Conservation (phyloP, 2,113 vertebrate genomes). For the Lethenteron camtschaticum region DNA sequence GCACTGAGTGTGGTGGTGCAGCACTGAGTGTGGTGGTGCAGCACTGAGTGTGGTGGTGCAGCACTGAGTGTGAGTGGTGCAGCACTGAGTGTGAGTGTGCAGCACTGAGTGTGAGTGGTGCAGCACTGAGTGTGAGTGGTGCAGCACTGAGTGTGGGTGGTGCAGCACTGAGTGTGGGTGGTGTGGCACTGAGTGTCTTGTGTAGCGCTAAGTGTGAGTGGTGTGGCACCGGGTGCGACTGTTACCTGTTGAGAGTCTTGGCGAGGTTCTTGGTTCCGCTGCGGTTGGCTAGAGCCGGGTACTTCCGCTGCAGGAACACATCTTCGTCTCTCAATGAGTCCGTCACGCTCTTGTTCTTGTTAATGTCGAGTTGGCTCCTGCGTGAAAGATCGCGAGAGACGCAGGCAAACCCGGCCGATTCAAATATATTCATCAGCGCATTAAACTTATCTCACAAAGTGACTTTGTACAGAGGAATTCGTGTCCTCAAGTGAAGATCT, state of each 20-base stretch:
- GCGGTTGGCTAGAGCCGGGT: slow-evolving; percentile 32
- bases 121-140: too few species aligned
- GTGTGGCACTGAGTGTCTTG: not conserved
- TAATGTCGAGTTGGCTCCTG: slow-evolving; percentile 43
- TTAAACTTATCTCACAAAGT: too few species aligned
- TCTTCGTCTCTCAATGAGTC: slow-evolving; percentile 29
- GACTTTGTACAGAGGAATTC: too few species aligned
- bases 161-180: not conserved
- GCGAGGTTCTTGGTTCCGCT: slow-evolving; percentile 30
- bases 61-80: not conserved
- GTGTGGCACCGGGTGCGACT: not conserved
- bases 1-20: too few species aligned
- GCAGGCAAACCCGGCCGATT: too few species aligned
- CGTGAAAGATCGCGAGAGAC: not conserved
- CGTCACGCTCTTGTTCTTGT: slow-evolving; percentile 28
- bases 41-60: not conserved
- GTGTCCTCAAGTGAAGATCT: too few species aligned
- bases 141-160: not conserved
- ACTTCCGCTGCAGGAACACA: slow-evolving; percentile 35
- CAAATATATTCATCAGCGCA: too few species aligned
- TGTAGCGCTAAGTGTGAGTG: not conserved
- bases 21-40: too few species aligned
- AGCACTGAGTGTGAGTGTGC: not conserved
- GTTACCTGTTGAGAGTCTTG: slow-evolving; percentile 27
- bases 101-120: too few species aligned